Evolutionary conservation across 30 jellyfish, hydroid and myxozoan genomes (phyloP).

Genomic region (Aurelia sp.): DNA sequence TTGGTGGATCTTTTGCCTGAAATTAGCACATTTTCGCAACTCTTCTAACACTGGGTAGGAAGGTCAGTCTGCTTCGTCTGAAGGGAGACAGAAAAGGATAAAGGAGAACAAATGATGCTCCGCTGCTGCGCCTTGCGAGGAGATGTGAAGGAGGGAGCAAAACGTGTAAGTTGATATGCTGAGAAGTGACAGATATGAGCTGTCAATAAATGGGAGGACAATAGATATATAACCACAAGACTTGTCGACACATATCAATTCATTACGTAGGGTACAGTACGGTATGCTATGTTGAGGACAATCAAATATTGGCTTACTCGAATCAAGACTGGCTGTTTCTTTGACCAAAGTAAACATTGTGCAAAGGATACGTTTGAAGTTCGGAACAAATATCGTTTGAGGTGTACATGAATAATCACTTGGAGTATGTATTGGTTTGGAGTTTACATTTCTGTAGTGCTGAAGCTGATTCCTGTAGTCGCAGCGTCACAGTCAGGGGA

Average conservation of each 20-base stretch:
- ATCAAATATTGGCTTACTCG: conserved; percentile 1
- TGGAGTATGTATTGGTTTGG: conserved; percentile 42
- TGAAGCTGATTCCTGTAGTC: not conserved
- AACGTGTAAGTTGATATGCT: conserved; percentile 25
- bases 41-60: no score
- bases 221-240: conserved; percentile 53
- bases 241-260: conserved; percentile 30
- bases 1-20: no score
- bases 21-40: no score
- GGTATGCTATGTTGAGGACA: not conserved
- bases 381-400: conserved; percentile 66
- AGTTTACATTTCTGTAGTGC: conserved; percentile 13
- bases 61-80: no score
- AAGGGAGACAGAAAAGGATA: no score
- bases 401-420: conserved; percentile 15
- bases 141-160: not conserved
- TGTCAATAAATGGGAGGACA: conserved; percentile 43
- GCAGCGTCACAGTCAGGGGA: not conserved
- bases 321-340: conserved; percentile 13
- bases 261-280: conserved; percentile 26
- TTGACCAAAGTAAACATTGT: conserved; percentile 25
- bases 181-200: conserved; percentile 35
- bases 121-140: not conserved
- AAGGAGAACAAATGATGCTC: not conserved
- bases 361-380: conserved; percentile 6